phyloP scores from a whole-genome alignment of 2,113 vertebrate genomes.

The Grantiella picta region DNA sequence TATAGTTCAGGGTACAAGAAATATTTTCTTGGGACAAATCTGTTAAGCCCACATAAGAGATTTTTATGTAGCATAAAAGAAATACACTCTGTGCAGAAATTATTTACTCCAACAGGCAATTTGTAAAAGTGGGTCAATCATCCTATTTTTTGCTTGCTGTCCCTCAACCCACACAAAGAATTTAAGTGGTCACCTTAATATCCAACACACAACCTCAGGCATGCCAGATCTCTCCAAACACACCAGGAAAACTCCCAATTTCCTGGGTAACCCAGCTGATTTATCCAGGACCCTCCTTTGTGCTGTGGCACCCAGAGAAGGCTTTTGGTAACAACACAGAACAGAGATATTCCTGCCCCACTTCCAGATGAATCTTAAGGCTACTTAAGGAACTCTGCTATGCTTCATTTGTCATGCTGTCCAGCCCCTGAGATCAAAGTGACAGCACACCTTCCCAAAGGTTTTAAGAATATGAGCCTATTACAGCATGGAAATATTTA shows the following conservation, averaged over 20 bases:
- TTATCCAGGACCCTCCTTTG: not conserved
- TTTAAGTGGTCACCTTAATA: not conserved
- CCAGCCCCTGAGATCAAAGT: conserved; percentile 8
- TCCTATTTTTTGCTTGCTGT: not conserved
- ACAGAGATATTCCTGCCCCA: not conserved
- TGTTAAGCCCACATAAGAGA: not conserved
- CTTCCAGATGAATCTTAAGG: not conserved
- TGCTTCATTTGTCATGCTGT: not conserved
- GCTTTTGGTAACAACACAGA: not conserved
- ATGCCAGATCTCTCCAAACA: not conserved
- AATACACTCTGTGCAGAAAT: not conserved
- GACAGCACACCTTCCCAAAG: not conserved
- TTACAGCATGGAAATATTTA: not conserved
- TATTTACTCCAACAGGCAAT: not conserved
- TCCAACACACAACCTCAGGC: not conserved
- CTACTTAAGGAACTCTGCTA: not conserved
- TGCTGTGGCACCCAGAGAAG: not conserved
- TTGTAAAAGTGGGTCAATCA: conserved; percentile 15
- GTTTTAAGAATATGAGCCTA: not conserved
- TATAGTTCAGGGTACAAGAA: not conserved
- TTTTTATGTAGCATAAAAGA: not conserved
- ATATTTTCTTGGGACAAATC: conserved; percentile 1
- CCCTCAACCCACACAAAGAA: not conserved
- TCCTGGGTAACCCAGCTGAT: not conserved
- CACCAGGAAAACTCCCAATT: not conserved